These are phyloP conservation scores for Dasyurus viverrinus DNA, from an alignment of 2,113 vertebrate species.

Conservation along the genomic window DNA sequence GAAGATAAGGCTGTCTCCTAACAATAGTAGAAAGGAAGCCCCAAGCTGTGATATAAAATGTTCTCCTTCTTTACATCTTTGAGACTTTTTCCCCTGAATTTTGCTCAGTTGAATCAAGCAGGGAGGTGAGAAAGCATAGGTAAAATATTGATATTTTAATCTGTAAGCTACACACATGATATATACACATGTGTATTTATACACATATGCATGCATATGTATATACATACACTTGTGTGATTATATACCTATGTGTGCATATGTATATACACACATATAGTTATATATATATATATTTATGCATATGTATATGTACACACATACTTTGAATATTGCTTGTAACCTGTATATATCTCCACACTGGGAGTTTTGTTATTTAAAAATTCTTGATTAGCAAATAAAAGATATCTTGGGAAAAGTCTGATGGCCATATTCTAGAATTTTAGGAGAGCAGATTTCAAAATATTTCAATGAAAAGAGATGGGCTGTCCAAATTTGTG, in stretches of 20 bases:
- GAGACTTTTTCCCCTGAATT: neutral
- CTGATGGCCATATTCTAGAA: neutral
- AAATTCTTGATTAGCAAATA: neutral
- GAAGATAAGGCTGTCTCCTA: conserved; percentile 42
- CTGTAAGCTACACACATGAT: neutral
- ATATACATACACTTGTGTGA: too few relatives aligned
- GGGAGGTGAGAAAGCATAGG: neutral
- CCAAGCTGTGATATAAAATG: neutral
- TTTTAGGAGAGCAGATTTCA: neutral
- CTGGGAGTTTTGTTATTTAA: neutral
- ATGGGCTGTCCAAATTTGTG: neutral
- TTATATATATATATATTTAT: too few relatives aligned
- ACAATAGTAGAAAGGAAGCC: neutral
- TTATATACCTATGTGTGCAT: too few relatives aligned
- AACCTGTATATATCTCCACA: neutral
- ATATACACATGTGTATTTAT: neutral
- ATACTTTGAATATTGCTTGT: neutral
- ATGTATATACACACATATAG: too few relatives aligned
- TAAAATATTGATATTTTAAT: neutral
- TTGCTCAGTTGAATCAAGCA: neutral
- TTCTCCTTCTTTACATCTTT: neutral
- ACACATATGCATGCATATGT: too few relatives aligned
- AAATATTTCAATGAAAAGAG: neutral
- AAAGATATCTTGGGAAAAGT: neutral
- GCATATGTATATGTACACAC: neutral